Conservation (phyloP, 2,888 invertebrate species). For the Cantharis rustica region DNA sequence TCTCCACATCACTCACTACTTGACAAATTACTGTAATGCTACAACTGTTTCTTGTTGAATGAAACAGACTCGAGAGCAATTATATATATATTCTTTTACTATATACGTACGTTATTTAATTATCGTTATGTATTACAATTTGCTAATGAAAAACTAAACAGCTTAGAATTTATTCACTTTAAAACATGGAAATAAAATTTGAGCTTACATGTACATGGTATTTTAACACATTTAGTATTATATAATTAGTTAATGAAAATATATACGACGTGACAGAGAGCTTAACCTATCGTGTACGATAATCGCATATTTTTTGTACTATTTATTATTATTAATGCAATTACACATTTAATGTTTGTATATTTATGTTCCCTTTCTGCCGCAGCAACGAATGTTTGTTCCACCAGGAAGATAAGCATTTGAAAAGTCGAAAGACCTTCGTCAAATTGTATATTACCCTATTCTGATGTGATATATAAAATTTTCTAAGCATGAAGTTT, state of each 20-base stretch:
- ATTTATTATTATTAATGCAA: neutral
- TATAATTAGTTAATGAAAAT: neutral
- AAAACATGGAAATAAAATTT: neutral
- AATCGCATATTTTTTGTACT: neutral
- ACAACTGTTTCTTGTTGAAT: constrained; percentile 32
- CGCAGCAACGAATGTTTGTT: neutral
- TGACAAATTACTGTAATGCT: constrained; percentile 46
- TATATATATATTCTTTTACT: neutral
- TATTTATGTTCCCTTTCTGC: neutral
- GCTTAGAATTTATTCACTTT: neutral
- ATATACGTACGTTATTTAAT: neutral
- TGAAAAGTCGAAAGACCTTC: neutral
- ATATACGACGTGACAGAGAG: neutral
- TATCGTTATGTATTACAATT: neutral
- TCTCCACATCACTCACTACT: constrained; percentile 45
- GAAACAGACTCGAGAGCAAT: constrained; percentile 21
- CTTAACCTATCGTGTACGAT: neutral
- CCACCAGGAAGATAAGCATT: neutral
- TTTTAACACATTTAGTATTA: neutral
- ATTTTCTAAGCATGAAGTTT: neutral
- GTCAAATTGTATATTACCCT: neutral
- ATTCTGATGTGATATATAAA: neutral
- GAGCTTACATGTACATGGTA: neutral
- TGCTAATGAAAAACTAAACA: neutral
- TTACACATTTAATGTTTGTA: neutral